Evolutionary conservation across 2,113 vertebrate genomes (phyloP).

Genomic region (Gadus chalcogrammus): DNA sequence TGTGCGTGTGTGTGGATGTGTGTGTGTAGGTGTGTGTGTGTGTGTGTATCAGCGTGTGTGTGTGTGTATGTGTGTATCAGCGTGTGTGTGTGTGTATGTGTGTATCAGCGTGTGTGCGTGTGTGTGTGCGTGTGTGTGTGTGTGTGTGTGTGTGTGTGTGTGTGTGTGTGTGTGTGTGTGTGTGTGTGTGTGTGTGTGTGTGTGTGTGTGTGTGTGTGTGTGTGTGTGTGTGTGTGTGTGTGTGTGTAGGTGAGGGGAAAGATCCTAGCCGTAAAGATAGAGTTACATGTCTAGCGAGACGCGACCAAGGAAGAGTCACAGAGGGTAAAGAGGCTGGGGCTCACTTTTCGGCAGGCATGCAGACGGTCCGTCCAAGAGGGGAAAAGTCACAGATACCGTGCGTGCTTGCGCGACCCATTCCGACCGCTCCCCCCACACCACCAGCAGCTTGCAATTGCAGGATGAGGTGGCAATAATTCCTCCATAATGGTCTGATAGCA

Average conservation of each 20-base stretch:
- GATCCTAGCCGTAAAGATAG: constrained; percentile 37
- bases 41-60: neutral
- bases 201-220: constrained; percentile 7
- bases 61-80: too few species aligned
- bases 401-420: neutral
- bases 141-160: constrained; percentile 11
- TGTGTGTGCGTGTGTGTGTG: constrained; percentile 18
- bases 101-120: constrained; percentile 19
- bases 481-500: neutral
- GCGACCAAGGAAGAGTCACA: constrained; percentile 22
- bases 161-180: constrained; percentile 16
- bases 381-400: constrained; percentile 18
- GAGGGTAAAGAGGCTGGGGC: constrained; percentile 30
- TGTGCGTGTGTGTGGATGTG: constrained; percentile 24
- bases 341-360: constrained; percentile 17
- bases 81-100: constrained; percentile 20
- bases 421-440: neutral
- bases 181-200: constrained; percentile 25
- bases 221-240: constrained; percentile 14
- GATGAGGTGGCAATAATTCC: too few species aligned
- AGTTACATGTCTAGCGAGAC: constrained; percentile 32
- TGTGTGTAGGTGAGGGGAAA: constrained; percentile 28
- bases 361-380: constrained; percentile 19
- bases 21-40: constrained; percentile 12
- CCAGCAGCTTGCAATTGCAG: neutral